Base-by-base conservation (phyloP, 1,140 invertebrate genomes). In the Pachyrhynchus sulphureomaculatus region DNA sequence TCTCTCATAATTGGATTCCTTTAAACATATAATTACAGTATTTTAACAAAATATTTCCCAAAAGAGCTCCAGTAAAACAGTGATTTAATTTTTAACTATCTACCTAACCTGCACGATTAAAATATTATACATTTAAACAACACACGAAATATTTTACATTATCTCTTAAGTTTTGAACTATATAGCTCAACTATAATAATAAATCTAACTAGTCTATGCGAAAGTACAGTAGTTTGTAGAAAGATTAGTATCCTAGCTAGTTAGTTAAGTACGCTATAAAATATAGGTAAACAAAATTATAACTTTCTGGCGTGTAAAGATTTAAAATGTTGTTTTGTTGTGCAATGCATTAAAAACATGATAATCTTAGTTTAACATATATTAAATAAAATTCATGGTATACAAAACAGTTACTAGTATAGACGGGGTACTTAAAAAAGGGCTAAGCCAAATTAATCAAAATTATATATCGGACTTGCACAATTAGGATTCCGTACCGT, bases 131-230 rank as follows among this genome's bases (percentile, higher is more conserved):
- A 33, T 45, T n/a, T n/a, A n/a, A 12, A 47, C 45, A 57, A 57
- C 42, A 49, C 37, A 45, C 20, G 33, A 37, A 58, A 26, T 48
- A 42, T 53, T 55, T 49, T 56, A 52, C 39, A 53, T 56, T 64
- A 64, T 49, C 45, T 59, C 52, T 63, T 17, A 13, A 32, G 44
- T 32, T 55, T 45, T 34, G 34, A 64, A 55, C 62, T 60, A 60
- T 64, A 55, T 58, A n/a, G n/a, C 51, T 47, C 61, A 63, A 60
- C 52, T 53, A 60, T 60, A 24, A 33, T 53, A 51, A 57, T 51
- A 64, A 51, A 58, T 51, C 33, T 59, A 49, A 33, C 56, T 51
- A 45, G 9, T 39, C 42, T 42, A 42, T 47, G 53, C 20, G 41
- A 20, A 57, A 47, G 42, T 57, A 57, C 41, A 34, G 20, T 45